Percentiles rank a stretch among this genome's conserved stretches.
These are phyloP conservation scores for Caenorhabditis becei DNA, from an alignment of 2,888 invertebrate species.

Conservation along the genomic window DNA sequence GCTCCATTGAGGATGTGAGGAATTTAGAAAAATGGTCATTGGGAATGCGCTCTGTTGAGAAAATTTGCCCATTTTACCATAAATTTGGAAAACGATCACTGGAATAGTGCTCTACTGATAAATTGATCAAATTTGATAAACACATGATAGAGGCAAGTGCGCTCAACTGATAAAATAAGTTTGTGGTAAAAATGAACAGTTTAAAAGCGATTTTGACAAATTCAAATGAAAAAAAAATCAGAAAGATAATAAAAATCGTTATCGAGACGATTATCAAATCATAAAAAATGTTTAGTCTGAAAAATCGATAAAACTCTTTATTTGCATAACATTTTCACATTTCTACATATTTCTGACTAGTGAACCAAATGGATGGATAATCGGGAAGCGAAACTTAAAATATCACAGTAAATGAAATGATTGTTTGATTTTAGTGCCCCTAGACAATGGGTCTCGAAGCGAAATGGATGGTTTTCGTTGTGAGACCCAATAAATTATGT, in stretches of 20 bases:
- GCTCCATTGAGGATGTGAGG: too few species aligned
- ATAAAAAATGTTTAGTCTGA: not conserved
- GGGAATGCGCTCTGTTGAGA: too few species aligned
- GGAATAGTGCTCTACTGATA: too few species aligned
- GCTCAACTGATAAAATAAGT: too few species aligned
- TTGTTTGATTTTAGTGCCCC: not conserved
- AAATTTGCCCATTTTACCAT: too few species aligned
- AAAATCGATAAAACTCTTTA: conserved; percentile 35
- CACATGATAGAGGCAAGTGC: too few species aligned
- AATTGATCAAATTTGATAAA: too few species aligned
- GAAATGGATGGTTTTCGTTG: not conserved
- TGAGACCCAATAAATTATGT: conserved; percentile 5
- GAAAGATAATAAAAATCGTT: conserved; percentile 3
- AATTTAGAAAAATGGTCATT: too few species aligned
- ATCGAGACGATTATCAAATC: not conserved
- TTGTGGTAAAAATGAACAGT: too few species aligned
- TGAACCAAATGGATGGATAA: not conserved
- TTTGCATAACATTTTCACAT: not conserved
- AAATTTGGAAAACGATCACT: too few species aligned
- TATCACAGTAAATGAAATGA: not conserved
- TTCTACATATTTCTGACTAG: not conserved
- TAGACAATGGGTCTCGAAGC: not conserved
- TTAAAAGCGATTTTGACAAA: not conserved
- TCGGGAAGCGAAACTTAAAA: not conserved
- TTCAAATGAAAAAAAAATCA: not conserved